Evolutionary conservation across 2,888 invertebrate species (phyloP).

Genomic region (Nowickia ferox): DNA sequence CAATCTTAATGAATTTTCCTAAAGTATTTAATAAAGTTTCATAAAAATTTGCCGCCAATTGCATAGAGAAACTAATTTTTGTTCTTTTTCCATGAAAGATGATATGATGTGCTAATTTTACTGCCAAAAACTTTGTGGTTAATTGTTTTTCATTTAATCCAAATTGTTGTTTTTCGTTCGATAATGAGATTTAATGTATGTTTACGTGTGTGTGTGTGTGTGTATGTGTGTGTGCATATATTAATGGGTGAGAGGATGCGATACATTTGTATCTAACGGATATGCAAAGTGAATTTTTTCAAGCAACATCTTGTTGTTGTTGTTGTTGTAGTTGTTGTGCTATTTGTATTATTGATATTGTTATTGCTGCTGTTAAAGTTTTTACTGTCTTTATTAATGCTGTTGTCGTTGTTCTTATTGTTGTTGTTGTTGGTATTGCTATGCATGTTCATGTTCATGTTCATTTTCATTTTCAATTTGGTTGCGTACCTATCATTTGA

Average conservation of each 20-base stretch:
- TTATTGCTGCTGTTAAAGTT: slow-evolving; percentile 60
- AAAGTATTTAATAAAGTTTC: slow-evolving; percentile 14
- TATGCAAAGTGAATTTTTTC: slow-evolving; percentile 83
- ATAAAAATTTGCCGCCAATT: slow-evolving; percentile 18
- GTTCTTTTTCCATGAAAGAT: background rate
- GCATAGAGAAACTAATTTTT: slow-evolving; percentile 37
- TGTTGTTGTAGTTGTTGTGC: slow-evolving; percentile 65
- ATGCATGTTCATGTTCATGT: slow-evolving; percentile 67
- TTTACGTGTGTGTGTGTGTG: background rate
- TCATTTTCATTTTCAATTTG: slow-evolving; percentile 75
- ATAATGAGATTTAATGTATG: background rate
- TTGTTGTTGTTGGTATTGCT: slow-evolving; percentile 76
- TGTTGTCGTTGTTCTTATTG: slow-evolving; percentile 72
- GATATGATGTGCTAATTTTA: slow-evolving; percentile 20
- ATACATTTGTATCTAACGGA: slow-evolving; percentile 77
- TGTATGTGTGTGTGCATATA: background rate
- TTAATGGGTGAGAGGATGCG: background rate
- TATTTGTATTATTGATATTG: slow-evolving; percentile 61
- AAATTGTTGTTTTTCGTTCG: slow-evolving; percentile 3
- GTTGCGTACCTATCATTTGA: slow-evolving; percentile 83
- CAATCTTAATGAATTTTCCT: background rate
- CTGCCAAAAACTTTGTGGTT: background rate
- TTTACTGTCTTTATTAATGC: slow-evolving; percentile 61
- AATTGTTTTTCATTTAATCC: slow-evolving; percentile 4
- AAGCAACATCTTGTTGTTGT: slow-evolving; percentile 79